These are phyloP conservation scores for Luehdorfia chinensis DNA, from an alignment of 1,140 invertebrate species.

Conservation along the genomic window DNA sequence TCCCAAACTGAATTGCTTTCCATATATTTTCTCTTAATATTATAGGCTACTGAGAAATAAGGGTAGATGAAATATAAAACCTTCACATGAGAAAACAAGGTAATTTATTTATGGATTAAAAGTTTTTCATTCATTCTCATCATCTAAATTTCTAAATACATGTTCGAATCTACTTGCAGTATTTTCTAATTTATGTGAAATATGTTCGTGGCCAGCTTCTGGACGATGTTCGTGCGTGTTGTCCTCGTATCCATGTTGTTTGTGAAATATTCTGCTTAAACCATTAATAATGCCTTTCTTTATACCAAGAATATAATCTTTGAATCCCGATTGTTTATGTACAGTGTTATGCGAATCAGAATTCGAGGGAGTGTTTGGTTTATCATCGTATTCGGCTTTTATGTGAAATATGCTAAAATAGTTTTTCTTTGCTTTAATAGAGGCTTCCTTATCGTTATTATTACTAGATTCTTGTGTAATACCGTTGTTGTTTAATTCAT, in stretches of 20 bases:
- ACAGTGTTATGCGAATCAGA: not conserved
- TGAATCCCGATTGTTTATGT: conserved; percentile 20
- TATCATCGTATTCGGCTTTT: conserved; percentile 33
- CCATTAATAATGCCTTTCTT: conserved; percentile 32
- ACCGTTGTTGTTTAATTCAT: not conserved
- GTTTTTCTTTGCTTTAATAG: conserved; percentile 31
- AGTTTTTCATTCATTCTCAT: not conserved
- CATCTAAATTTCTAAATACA: not conserved
- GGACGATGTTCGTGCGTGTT: not conserved
- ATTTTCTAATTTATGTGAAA: conserved; percentile 3
- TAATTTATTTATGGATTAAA: not conserved
- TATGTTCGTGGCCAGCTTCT: not conserved
- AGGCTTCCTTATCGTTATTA: conserved; percentile 7
- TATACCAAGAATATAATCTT: conserved; percentile 30
- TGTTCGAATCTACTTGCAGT: not conserved
- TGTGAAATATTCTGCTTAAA: conserved; percentile 24
- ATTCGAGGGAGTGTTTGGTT: conserved; percentile 4
- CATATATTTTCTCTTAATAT: no score
- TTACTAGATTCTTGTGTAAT: conserved; percentile 1
- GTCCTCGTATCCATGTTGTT: conserved; percentile 15
- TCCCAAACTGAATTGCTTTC: no score
- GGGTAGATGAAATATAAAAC: no score
- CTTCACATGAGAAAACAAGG: no score
- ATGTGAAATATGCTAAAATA: conserved; percentile 34
- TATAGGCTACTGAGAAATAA: no score